phyloP scores from a whole-genome alignment of 1,140 invertebrate genomes.

The Caenorhabditis brenneri region DNA sequence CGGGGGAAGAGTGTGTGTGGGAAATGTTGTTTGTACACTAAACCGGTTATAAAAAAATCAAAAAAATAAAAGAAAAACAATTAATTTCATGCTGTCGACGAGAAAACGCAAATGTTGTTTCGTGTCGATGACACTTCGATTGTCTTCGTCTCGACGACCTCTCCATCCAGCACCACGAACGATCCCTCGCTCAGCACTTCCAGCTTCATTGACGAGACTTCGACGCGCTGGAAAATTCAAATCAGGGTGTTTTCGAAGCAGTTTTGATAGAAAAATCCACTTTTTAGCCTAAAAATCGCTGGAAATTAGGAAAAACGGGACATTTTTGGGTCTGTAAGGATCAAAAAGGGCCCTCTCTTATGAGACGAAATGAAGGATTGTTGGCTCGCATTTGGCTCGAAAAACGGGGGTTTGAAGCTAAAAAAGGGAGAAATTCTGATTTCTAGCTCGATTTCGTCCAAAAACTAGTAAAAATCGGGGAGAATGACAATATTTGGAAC shows the following conservation, averaged over 20 bases:
- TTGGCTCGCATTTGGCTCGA: too few species aligned
- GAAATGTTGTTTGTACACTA: background rate
- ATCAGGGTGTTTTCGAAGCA: too few species aligned
- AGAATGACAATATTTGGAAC: too few species aligned
- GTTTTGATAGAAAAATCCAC: too few species aligned
- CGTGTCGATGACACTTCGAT: slow-evolving; percentile 21
- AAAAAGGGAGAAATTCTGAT: too few species aligned
- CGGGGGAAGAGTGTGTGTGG: background rate
- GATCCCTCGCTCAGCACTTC: slow-evolving; percentile 1
- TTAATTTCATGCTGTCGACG: background rate
- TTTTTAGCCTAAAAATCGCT: too few species aligned
- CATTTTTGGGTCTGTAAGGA: background rate
- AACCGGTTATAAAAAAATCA: background rate
- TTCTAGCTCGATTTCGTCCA: too few species aligned
- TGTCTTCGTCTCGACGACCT: slow-evolving; percentile 40
- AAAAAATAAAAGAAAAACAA: background rate
- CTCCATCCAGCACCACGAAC: slow-evolving; percentile 35
- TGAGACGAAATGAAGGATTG: too few species aligned
- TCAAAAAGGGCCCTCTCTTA: too few species aligned
- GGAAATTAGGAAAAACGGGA: background rate
- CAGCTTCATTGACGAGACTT: slow-evolving; percentile 31
- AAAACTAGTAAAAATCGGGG: background rate
- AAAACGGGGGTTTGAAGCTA: too few species aligned
- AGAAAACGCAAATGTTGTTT: slow-evolving; percentile 14
- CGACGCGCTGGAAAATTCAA: slow-evolving; percentile 34